Evolutionary conservation across 2,797 vertebrate genomes (phyloP), one percentile per base, ranked within the genome.

Genomic region (Aplochiton taeniatus): DNA sequence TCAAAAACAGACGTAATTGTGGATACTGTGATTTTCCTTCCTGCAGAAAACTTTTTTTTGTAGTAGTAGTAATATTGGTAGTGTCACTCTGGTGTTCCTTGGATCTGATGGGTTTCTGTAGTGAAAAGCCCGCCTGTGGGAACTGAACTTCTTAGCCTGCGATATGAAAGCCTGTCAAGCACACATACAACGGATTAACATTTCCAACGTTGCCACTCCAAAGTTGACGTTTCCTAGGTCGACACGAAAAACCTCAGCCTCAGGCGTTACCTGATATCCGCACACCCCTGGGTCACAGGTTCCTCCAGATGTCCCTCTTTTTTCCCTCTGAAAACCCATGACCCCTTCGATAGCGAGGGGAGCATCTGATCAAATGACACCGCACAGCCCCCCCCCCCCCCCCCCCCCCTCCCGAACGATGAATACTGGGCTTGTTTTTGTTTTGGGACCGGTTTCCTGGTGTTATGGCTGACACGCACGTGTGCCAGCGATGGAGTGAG

Each of bases 201-300:
- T 81, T 83, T 87, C 73, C 82, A 76, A 71, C 81, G 83, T 68
- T 84, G 83, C 88, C 83, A 81, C 78, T 83, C 69, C 71, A 76
- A 66, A 76, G 77, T n/a, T n/a, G n/a, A n/a, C n/a, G n/a, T n/a
- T n/a, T n/a, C n/a, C n/a, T n/a, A n/a, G n/a, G n/a, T n/a, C n/a
- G 80, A 84, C 31, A 31, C 3, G 6, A 31, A 31, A 31, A 86
- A 80, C 80, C 69, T 79, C 66, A 67, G 65, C 77, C 61, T 31
- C 8, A 12, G 66, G 81, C 74, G 87, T 88, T 85, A 90, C 82
- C 83, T 86, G 88, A 90, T 91, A 88, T 80, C 66, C 80, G n/a
- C n/a, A 78, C 81, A 80, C 83, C 82, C 81, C 81, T 65, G 87
- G 88, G 85, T 87, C 88, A 87, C 70, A 77, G 84, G 81, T 79